Evolutionary conservation across 2,797 vertebrate species (phyloP).

Genomic region (Coccyzus lansbergi): DNA sequence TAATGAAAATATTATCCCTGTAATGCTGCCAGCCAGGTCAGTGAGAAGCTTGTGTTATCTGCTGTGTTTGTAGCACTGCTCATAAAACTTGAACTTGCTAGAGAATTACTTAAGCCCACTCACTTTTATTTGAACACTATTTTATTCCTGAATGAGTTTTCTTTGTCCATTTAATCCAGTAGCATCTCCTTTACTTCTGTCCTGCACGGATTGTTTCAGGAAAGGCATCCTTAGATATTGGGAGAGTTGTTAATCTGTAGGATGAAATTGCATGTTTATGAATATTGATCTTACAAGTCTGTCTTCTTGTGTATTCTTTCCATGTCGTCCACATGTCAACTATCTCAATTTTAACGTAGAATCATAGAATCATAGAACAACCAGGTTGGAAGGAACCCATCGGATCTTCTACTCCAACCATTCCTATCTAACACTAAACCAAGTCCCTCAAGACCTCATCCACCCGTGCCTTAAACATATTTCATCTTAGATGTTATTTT

Average conservation of each 20-base stretch:
- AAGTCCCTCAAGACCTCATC: too few species aligned
- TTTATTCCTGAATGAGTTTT: neutral
- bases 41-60: neutral
- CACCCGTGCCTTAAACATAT: too few species aligned
- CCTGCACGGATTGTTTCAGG: neutral
- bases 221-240: neutral
- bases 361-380: too few species aligned
- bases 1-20: conserved; percentile 46
- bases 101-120: neutral
- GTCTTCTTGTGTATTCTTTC: neutral
- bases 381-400: too few species aligned
- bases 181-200: neutral
- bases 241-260: neutral
- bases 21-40: neutral
- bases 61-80: neutral
- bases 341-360: neutral
- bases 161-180: neutral
- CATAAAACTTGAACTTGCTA: neutral
- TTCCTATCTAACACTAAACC: too few species aligned
- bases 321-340: neutral
- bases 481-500: neutral
- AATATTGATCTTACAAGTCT: neutral
- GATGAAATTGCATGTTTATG: neutral
- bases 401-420: too few species aligned
- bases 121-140: neutral